Base-by-base conservation (phyloP, 2,888 invertebrate genomes). In the Endomychus coccineus region DNA sequence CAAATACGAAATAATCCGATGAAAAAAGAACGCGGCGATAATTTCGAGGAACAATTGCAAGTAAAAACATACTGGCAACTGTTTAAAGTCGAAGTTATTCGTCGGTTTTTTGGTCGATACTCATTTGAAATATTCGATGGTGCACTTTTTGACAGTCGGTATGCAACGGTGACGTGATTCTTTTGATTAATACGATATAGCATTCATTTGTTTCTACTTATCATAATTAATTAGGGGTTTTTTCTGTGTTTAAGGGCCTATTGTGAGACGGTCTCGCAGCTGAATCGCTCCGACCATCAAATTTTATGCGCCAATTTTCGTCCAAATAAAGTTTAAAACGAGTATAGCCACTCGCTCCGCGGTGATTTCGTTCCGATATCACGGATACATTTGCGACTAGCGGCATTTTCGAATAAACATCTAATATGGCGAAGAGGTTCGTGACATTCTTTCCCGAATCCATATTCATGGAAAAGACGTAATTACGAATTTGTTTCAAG, bases 151-250 rank as follows among this genome's bases (percentile, higher is more conserved):
- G 57, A 52, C 56, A 53, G 54, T 52, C 52, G 56, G 55, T 54
- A 58, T 59, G 55, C 56, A 49, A 38, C 47, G 53, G 36, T 30
- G 55, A 56, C 59, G 59, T 59, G 58, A 55, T 51, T 50, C 55
- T 57, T 60, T 61, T 61, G 60, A 61, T 61, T 61, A 59, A 61
- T 61, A 52, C 58, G 45, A 41, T 47, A 44, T 45, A 53, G 60
- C 55, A 61, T 62, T 58, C 58, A 61, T 61, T 60, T 60, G 61
- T 55, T 61, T 59, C 58, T 54, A 53, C 54, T 62, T 62, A 62
- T 59, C 62, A 62, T 62, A 61, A 59, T 60, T 62, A 61, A 62
- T 60, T 60, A 61, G 54, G 40, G 40, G 46, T 54, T 59, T 58
- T 60, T 56, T 48, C 47, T 39, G 39, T 39, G 44, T 46, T 48